Evolutionary conservation across 1,140 invertebrate genomes (phyloP).

Genomic region (Diprion similis): DNA sequence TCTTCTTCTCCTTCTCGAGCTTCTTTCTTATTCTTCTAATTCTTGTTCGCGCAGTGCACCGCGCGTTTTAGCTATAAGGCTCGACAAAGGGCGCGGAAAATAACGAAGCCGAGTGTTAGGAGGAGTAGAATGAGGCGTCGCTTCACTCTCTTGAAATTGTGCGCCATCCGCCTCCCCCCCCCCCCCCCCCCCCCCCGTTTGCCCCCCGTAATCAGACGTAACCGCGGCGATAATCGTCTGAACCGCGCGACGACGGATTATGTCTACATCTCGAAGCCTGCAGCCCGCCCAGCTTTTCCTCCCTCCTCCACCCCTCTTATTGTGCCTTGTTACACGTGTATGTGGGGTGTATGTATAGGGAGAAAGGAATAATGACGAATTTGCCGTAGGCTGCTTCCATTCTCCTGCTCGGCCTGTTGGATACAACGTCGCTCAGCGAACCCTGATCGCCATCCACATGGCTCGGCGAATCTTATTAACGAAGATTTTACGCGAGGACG

Average conservation of each 20-base stretch:
- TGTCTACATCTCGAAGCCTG: not conserved
- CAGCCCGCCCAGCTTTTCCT: conserved; percentile 13
- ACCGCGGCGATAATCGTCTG: not conserved
- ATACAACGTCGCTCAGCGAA: too few relatives aligned
- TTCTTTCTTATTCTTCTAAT: not conserved
- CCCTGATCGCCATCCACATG: too few relatives aligned
- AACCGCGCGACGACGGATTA: conserved; percentile 5
- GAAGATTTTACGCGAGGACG: not conserved
- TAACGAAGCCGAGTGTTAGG: too few relatives aligned
- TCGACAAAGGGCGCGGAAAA: too few relatives aligned
- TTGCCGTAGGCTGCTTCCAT: too few relatives aligned
- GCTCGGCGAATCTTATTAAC: too few relatives aligned
- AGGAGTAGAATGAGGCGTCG: too few relatives aligned
- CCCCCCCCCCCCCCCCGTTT: conserved; percentile 21
- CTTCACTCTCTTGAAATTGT: too few relatives aligned
- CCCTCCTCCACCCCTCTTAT: too few relatives aligned
- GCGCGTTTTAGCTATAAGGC: not conserved
- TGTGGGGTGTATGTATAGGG: too few relatives aligned
- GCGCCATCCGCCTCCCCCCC: not conserved
- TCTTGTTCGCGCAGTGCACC: not conserved
- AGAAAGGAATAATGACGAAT: too few relatives aligned
- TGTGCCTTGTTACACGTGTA: not conserved
- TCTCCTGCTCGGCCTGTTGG: too few relatives aligned
- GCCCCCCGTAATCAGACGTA: not conserved
- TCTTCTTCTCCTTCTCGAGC: conserved; percentile 15